phyloP scores from a whole-genome alignment of 2,888 invertebrate genomes.

The Melanargia galathea region DNA sequence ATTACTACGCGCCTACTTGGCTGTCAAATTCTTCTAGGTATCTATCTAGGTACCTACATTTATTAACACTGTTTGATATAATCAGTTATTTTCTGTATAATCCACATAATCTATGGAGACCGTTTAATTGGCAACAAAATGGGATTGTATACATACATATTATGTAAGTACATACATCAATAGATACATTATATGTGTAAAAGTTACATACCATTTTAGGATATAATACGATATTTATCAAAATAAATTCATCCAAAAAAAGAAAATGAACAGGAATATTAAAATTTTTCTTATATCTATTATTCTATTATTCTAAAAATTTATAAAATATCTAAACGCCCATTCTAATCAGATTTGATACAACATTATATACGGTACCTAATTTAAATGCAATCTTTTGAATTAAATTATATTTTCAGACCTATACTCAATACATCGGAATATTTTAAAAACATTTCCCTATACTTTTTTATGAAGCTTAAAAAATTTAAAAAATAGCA shows the following conservation, averaged over 20 bases:
- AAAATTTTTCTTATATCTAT: conserved; percentile 46
- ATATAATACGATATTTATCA: conserved; percentile 68
- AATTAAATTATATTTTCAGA: conserved; percentile 22
- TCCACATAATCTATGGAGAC: conserved; percentile 9
- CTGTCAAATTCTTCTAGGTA: conserved; percentile 16
- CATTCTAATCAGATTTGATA: conserved; percentile 58
- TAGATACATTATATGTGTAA: conserved; percentile 35
- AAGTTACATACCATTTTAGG: conserved; percentile 47
- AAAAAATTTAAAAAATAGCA: conserved; percentile 4
- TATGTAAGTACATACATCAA: background rate
- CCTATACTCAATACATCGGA: conserved; percentile 16
- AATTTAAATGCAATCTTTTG: conserved; percentile 24
- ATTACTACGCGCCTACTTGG: conserved; percentile 24
- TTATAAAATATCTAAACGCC: conserved; percentile 70
- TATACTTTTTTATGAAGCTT: conserved; percentile 13
- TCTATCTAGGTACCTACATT: conserved; percentile 19
- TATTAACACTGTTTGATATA: conserved; percentile 7
- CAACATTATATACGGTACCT: conserved; percentile 44
- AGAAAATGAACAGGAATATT: conserved; percentile 48
- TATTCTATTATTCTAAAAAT: conserved; percentile 59
- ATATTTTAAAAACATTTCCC: background rate
- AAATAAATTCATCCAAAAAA: conserved; percentile 76
- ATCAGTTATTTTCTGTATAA: conserved; percentile 10
- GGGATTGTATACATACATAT: conserved; percentile 8
- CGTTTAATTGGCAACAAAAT: conserved; percentile 24